Evolutionary conservation across 2,113 vertebrate genomes (phyloP), one percentile per base, ranked within the genome.

Genomic region (Epinephelus cyanopodus): DNA sequence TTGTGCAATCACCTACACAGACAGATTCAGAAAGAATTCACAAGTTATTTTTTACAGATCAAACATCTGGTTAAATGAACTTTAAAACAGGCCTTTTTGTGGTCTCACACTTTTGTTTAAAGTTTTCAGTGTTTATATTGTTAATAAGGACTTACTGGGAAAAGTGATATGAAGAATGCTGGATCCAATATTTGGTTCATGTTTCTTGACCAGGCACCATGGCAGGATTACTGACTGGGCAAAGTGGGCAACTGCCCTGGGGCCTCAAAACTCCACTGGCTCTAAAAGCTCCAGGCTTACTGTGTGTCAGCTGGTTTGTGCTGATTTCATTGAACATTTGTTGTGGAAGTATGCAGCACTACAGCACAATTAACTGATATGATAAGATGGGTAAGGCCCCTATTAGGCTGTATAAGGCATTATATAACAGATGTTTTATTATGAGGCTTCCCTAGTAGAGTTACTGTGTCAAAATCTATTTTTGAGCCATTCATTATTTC

Each of bases 251-350:
- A 21, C 37, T 45, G 54, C 37, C 53, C 53, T 12, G 10, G 25
- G n/a, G 15, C 10, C 25, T 39, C 23, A 25, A 67, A 54, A 37
- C 50, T 53, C 29, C 29, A 39, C 18, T 21, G 19, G 27, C 48
- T 54, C 50, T 4, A 37, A 63, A 27, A 53, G 23, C 72, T 74
- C 21, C 27, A 50, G 58, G 27, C 72, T 50, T 23, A 52, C 58
- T 37, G 72, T 23, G 11, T 13, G 58, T 75, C 72, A 17, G 3
- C 74, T 65, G 50, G n/a, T 15, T 56, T 56, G 61, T 65, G 74
- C 50, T 76, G 62, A 76, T 56, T 42, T 65, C 62, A 56, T 27
- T 57, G 37, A 65, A 29, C 37, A 65, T 65, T 65, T 65, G 50
- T 27, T 65, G 33, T 17, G 2, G 52, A 56, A 66, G 37, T 15